phyloP scores from a whole-genome alignment of 2,888 invertebrate species.

The Acanthacorydalis orientalis region DNA sequence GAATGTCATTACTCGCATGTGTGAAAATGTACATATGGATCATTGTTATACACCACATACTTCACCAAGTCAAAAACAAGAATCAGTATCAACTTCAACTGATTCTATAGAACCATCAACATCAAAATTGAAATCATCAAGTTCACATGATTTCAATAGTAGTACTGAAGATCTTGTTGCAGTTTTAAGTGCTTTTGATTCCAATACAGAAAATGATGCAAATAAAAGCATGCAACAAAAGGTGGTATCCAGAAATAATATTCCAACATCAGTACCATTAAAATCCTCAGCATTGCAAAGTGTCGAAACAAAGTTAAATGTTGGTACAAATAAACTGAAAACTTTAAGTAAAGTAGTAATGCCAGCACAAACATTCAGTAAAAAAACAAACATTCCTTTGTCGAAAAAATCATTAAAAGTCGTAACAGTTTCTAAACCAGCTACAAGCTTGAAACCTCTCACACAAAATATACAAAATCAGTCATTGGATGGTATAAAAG shows the following conservation, averaged over 20 bases:
- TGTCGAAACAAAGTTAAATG: too few relatives aligned
- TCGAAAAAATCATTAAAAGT: conserved; percentile 3
- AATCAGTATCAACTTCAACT: conserved; percentile 17
- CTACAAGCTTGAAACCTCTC: conserved; percentile 18
- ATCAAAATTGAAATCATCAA: conserved; percentile 18
- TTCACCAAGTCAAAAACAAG: conserved; percentile 38
- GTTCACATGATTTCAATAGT: not conserved
- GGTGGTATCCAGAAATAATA: too few relatives aligned
- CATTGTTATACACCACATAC: conserved; percentile 64
- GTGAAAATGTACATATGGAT: conserved; percentile 51
- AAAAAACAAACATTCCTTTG: not conserved
- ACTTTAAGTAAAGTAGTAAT: not conserved
- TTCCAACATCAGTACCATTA: too few relatives aligned
- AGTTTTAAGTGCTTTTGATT: conserved; percentile 7
- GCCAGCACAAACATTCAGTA: not conserved
- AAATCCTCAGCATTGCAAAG: too few relatives aligned
- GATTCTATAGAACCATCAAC: conserved; percentile 21
- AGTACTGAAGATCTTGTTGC: conserved; percentile 9
- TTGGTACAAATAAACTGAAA: too few relatives aligned
- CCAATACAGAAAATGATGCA: conserved; percentile 6
- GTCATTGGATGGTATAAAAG: conserved; percentile 9
- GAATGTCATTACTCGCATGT: conserved; percentile 25
- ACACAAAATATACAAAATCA: conserved; percentile 9
- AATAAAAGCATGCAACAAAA: not conserved
- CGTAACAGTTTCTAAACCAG: conserved; percentile 5